Evolutionary conservation across 2,888 invertebrate species (phyloP), one percentile per base, ranked within the genome.

Genomic region (Epinotia demarniana): DNA sequence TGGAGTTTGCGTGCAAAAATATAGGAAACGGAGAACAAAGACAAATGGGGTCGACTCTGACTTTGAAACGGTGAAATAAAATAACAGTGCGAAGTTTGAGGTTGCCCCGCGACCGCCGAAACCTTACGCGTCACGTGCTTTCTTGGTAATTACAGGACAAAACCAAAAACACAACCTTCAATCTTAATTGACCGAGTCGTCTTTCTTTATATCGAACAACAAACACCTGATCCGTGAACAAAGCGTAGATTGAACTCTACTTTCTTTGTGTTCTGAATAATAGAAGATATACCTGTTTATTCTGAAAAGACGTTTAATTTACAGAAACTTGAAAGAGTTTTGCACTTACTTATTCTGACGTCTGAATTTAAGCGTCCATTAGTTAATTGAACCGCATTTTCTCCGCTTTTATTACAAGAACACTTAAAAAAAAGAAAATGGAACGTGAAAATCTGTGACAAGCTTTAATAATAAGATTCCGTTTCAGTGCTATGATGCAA

Each of bases 1-100:
- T 94, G 93, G 93, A 93, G 92, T 94, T 93, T 93, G 93, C 92
- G 93, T 93, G 93, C 93, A 93, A 94, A 94, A 94, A 93, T 93
- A 94, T 93, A 94, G 92, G 92, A 93, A 93, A 92, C 92, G 89
- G 89, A 90, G 92, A 94, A 94, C 93, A 94, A 93, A 93, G 93
- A 93, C 93, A 93, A 93, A 93, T 93, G 93, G 91, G 90, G 89
- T 88, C 91, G 90, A 87, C 90, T 91, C 86, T 90, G 89, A 89
- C 88, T 90, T 89, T 89, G 90, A 87, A 75, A 89, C 85, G 87
- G 87, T 89, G 87, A 90, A 92, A 92, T 92, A 92, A 92, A 93
- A 91, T 92, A 92, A 90, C 88, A 87, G 84, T 80, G 83, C 81
- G 85, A 86, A 90, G 90, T 89, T 90, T 90, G 88, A 87, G 88